phyloP scores from a whole-genome alignment of 2,888 invertebrate species.

The Cheilosia vernalis region DNA sequence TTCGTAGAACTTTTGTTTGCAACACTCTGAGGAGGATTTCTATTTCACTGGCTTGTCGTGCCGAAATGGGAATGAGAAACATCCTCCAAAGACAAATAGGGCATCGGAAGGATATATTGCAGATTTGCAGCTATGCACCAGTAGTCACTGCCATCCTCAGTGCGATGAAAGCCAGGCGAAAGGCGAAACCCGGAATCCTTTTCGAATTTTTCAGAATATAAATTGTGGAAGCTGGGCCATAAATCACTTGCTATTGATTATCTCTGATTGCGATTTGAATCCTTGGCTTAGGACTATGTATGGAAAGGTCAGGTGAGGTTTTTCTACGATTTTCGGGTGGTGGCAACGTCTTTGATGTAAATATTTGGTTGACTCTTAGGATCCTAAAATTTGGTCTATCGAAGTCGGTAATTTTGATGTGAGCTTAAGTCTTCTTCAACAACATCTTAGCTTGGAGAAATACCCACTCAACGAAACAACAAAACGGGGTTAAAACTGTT shows the following conservation, averaged over 20 bases:
- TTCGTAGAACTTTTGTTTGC: conserved; percentile 5
- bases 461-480: too few species aligned
- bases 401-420: too few species aligned
- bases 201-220: conserved; percentile 51
- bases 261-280: conserved; percentile 57
- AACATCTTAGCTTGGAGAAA: too few species aligned
- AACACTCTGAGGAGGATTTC: conserved; percentile 20
- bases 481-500: too few species aligned
- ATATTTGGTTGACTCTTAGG: too few species aligned
- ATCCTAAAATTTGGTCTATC: too few species aligned
- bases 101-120: conserved; percentile 58
- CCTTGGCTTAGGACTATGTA: neutral
- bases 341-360: too few species aligned
- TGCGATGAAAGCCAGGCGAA: conserved; percentile 32
- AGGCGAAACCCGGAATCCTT: conserved; percentile 35
- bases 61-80: conserved; percentile 43
- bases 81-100: conserved; percentile 58
- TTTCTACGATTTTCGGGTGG: neutral
- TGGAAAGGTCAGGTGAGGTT: neutral
- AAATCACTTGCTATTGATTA: conserved; percentile 68
- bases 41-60: conserved; percentile 60
- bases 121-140: conserved; percentile 50
- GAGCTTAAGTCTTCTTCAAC: too few species aligned
- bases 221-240: conserved; percentile 50
- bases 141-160: conserved; percentile 12